Conservation (phyloP, 2,797 vertebrate genomes). For the Poecilia gillii region DNA sequence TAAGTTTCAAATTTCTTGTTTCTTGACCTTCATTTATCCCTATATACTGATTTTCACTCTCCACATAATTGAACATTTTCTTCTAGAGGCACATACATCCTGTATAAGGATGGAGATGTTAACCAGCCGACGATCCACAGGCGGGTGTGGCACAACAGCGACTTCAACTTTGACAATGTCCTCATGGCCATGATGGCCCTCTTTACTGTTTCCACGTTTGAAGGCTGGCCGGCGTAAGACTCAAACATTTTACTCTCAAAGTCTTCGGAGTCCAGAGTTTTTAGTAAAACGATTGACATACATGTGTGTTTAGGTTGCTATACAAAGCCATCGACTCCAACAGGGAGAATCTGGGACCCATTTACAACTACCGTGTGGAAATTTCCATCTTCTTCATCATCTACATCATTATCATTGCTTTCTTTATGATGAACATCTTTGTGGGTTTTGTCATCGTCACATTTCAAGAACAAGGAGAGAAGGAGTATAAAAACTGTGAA, state of each 20-base stretch:
- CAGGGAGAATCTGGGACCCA: constrained; percentile 93
- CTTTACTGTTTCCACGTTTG: constrained; percentile 98
- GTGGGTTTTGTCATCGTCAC: constrained; percentile 99
- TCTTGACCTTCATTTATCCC: background rate
- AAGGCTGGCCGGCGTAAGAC: constrained; percentile 99
- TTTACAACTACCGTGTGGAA: constrained; percentile 98
- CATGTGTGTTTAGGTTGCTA: constrained; percentile 83
- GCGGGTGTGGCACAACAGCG: constrained; percentile 94
- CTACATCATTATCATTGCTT: constrained; percentile 99
- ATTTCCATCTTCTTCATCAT: constrained; percentile 99
- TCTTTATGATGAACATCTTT: constrained; percentile 99
- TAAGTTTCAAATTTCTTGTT: constrained; percentile 70
- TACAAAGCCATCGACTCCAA: constrained; percentile 99
- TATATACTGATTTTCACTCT: background rate
- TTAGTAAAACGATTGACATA: background rate
- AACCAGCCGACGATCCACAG: constrained; percentile 92
- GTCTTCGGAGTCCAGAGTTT: background rate
- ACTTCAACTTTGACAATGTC: constrained; percentile 99
- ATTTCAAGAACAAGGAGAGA: constrained; percentile 99
- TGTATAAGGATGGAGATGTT: constrained; percentile 97
- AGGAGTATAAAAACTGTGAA: constrained; percentile 99
- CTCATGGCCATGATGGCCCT: constrained; percentile 99
- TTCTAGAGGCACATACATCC: constrained; percentile 92
- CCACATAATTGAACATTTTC: constrained; percentile 5
- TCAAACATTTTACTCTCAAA: background rate